Conservation (phyloP, 2,888 invertebrate genomes). For the Melieria crassipennis region DNA sequence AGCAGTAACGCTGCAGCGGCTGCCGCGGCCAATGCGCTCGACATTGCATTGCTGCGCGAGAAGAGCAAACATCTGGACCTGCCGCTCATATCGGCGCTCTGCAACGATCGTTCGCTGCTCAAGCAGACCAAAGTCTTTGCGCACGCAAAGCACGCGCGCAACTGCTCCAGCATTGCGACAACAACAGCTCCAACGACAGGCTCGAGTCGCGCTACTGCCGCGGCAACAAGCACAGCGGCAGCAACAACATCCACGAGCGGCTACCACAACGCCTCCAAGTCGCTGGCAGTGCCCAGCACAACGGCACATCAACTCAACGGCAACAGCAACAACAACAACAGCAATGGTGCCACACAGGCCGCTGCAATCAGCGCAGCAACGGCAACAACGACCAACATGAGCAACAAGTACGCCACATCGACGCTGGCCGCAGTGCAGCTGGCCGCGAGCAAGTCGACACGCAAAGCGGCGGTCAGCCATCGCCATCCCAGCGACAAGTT, state of each 20-base stretch:
- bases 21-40: constrained; percentile 67
- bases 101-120: constrained; percentile 89
- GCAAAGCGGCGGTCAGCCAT: constrained; percentile 71
- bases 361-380: constrained; percentile 48
- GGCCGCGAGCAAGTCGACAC: constrained; percentile 48
- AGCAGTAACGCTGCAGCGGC: constrained; percentile 63
- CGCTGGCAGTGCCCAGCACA: constrained; percentile 33
- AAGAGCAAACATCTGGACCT: constrained; percentile 90
- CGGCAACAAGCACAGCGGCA: constrained; percentile 11
- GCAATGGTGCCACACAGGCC: constrained; percentile 29
- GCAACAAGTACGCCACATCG: constrained; percentile 33
- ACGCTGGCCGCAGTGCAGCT: constrained; percentile 34
- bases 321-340: constrained; percentile 37
- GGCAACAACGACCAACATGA: constrained; percentile 41
- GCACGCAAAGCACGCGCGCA: constrained; percentile 74
- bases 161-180: constrained; percentile 32
- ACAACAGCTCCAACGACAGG: neutral
- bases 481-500: constrained; percentile 83
- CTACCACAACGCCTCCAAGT: neutral
- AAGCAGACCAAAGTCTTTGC: constrained; percentile 90
- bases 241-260: constrained; percentile 7
- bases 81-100: constrained; percentile 91
- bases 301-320: constrained; percentile 17
- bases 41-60: constrained; percentile 85
- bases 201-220: constrained; percentile 15